Percentiles rank a stretch among this genome's conserved stretches.
These are phyloP conservation scores for Drosophila nannoptera DNA, from an alignment of 1,140 invertebrate genomes.

Conservation along the genomic window DNA sequence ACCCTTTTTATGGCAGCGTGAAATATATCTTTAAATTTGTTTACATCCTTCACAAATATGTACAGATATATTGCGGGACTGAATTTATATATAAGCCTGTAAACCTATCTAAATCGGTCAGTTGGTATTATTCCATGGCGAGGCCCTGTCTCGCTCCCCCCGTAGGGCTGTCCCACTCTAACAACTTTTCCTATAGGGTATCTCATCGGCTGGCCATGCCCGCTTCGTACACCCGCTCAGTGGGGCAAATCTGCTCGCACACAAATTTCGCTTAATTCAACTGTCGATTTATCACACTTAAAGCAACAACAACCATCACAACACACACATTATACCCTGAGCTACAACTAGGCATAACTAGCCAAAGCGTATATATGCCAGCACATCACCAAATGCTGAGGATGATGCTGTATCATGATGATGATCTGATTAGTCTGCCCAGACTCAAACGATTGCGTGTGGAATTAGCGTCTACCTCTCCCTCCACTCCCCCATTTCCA, in stretches of 20 bases:
- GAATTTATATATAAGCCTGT: too few species aligned
- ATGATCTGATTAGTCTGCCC: slow-evolving; percentile 62
- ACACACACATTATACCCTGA: not conserved
- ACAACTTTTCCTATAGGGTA: not conserved
- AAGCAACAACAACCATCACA: slow-evolving; percentile 18
- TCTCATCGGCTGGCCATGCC: not conserved
- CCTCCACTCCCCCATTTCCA: too few species aligned
- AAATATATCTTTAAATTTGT: slow-evolving; percentile 1
- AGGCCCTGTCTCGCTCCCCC: too few species aligned
- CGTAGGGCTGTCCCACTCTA: too few species aligned
- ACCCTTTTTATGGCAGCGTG: slow-evolving; percentile 9
- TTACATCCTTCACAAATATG: slow-evolving; percentile 14
- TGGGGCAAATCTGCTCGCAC: slow-evolving; percentile 19
- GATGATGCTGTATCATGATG: slow-evolving; percentile 14
- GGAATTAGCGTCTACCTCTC: slow-evolving; percentile 18
- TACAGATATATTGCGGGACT: too few species aligned
- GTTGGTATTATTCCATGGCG: too few species aligned
- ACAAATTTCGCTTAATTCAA: slow-evolving; percentile 68
- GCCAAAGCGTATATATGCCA: slow-evolving; percentile 37
- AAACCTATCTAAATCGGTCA: too few species aligned
- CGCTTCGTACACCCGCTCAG: not conserved
- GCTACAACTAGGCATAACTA: slow-evolving; percentile 21
- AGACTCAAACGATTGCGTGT: slow-evolving; percentile 64
- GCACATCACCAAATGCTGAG: not conserved
- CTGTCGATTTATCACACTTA: slow-evolving; percentile 78